These are phyloP conservation scores for Rotaria magnacalcarata DNA, from an alignment of 2,888 invertebrate species.

Conservation along the genomic window DNA sequence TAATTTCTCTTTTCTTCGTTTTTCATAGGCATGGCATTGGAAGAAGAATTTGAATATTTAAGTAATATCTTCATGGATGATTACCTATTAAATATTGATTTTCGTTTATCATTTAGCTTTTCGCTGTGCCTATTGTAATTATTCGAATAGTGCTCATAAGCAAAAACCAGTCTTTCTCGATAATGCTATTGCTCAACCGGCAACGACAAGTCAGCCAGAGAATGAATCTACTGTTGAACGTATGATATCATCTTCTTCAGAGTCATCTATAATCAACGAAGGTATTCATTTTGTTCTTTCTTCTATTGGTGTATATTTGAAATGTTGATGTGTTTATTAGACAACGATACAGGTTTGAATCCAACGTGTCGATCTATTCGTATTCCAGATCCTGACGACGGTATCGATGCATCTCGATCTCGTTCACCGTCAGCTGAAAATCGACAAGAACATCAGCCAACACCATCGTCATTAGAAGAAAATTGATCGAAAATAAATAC, in stretches of 20 bases:
- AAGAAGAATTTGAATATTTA: slow-evolving; percentile 34
- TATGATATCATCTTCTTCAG: not conserved
- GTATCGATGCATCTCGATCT: not conserved
- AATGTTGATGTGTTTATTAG: not conserved
- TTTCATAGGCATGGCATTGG: not conserved
- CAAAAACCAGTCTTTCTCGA: slow-evolving; percentile 17
- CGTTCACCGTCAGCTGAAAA: not conserved
- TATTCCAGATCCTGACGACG: not conserved
- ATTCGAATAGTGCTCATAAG: not conserved
- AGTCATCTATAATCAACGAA: not conserved
- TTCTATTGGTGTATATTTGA: not conserved
- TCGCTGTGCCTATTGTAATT: slow-evolving; percentile 32
- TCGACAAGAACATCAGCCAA: not conserved
- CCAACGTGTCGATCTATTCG: not conserved
- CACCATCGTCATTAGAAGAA: not conserved
- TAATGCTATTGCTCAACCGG: not conserved
- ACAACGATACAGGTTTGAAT: not conserved
- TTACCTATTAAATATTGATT: not conserved
- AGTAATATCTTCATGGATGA: not conserved
- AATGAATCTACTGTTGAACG: not conserved
- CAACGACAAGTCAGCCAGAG: not conserved
- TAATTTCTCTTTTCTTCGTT: not conserved
- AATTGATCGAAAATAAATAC: not conserved
- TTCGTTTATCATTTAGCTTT: not conserved
- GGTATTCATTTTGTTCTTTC: not conserved